phyloP scores from a whole-genome alignment of 2,113 vertebrate genomes.

The Stercorarius parasiticus region DNA sequence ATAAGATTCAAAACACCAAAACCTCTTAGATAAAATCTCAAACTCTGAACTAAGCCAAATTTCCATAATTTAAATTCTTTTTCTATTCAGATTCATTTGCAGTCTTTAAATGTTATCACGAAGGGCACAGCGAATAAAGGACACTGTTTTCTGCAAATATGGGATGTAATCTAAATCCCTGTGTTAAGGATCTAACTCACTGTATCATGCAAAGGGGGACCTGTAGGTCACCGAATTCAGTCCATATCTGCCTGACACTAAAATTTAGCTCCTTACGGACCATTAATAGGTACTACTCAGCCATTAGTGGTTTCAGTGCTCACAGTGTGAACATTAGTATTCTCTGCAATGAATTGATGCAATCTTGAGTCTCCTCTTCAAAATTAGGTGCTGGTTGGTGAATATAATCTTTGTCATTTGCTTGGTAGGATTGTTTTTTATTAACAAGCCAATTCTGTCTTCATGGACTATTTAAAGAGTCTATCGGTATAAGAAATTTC shows the following conservation, averaged over 20 bases:
- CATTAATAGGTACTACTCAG: not conserved
- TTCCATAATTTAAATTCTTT: not conserved
- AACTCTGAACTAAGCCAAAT: not conserved
- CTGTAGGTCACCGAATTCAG: not conserved
- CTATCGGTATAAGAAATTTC: not conserved
- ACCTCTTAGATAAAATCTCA: not conserved
- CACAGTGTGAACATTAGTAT: not conserved
- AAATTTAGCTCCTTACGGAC: not conserved
- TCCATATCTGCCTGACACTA: not conserved
- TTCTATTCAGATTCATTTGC: not conserved
- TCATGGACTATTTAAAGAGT: not conserved
- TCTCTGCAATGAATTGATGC: not conserved
- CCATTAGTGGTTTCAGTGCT: not conserved
- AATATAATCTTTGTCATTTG: not conserved
- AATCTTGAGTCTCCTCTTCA: not conserved
- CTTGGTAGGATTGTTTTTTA: not conserved
- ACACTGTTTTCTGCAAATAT: not conserved
- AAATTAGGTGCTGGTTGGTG: not conserved
- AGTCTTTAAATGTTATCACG: not conserved
- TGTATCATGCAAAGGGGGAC: not conserved
- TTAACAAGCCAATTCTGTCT: not conserved
- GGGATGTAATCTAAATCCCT: not conserved
- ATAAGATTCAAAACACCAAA: not conserved
- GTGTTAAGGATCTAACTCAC: not conserved
- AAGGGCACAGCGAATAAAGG: not conserved